Evolutionary conservation across 2,888 invertebrate species (phyloP).

Genomic region (Drosophila nr. perissopoda): DNA sequence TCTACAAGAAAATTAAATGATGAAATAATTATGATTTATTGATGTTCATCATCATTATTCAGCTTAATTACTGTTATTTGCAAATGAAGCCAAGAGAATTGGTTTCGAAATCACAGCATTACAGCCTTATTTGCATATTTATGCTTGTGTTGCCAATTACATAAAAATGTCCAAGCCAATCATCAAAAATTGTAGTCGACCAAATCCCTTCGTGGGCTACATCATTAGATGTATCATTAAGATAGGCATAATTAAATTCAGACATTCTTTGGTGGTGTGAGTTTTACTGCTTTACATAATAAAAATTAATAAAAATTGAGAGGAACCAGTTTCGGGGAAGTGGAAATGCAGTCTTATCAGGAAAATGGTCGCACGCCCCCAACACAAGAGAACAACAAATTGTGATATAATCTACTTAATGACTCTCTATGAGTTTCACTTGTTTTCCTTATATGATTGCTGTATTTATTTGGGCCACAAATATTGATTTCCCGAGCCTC

Average conservation of each 20-base stretch:
- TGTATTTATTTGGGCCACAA: conserved; percentile 64
- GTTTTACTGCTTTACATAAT: conserved; percentile 4
- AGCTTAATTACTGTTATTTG: not conserved
- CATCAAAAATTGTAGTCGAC: not conserved
- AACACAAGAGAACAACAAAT: not conserved
- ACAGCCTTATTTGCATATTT: not conserved
- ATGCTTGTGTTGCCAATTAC: not conserved
- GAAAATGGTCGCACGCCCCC: conserved; percentile 42
- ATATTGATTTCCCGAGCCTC: conserved; percentile 67
- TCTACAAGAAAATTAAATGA: not conserved
- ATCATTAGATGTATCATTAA: no score
- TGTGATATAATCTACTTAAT: conserved; percentile 47
- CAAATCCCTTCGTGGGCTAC: not conserved
- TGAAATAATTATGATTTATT: conserved; percentile 29
- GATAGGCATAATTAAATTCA: no score
- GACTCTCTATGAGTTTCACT: conserved; percentile 31
- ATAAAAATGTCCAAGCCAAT: not conserved
- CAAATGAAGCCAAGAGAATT: conserved; percentile 1
- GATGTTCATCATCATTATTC: conserved; percentile 11
- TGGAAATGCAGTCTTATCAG: conserved; percentile 48
- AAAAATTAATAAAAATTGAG: conserved; percentile 30
- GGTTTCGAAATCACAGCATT: not conserved
- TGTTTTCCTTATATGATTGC: conserved; percentile 17
- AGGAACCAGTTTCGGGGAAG: not conserved
- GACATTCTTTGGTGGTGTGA: not conserved